Percentiles rank a stretch among this genome's conserved stretches.
These are phyloP conservation scores for Caenorhabditis remanei DNA, from an alignment of 1,140 invertebrate genomes.

Conservation along the genomic window DNA sequence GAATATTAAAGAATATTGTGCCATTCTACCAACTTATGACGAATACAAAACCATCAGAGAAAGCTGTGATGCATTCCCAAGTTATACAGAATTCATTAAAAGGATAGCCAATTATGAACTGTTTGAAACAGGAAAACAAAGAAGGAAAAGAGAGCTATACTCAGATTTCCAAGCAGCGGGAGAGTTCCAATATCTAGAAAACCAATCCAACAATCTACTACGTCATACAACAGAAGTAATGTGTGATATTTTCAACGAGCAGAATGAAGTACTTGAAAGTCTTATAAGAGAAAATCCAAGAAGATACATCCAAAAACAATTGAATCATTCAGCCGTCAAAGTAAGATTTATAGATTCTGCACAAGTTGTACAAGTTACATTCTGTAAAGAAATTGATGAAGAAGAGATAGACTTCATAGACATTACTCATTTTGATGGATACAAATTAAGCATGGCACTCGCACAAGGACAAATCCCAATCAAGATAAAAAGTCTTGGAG, in stretches of 20 bases:
- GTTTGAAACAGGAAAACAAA: slow-evolving; percentile 6
- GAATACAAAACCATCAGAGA: slow-evolving; percentile 26
- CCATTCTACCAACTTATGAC: neutral
- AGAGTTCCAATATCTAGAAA: slow-evolving; percentile 63
- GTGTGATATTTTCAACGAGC: slow-evolving; percentile 68
- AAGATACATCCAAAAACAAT: slow-evolving; percentile 57
- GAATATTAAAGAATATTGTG: slow-evolving; percentile 34
- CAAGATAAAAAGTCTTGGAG: slow-evolving; percentile 65
- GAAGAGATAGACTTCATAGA: slow-evolving; percentile 61
- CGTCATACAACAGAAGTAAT: slow-evolving; percentile 59
- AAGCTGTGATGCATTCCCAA: slow-evolving; percentile 31
- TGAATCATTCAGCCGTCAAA: slow-evolving; percentile 57
- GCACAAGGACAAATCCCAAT: slow-evolving; percentile 62
- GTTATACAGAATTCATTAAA: slow-evolving; percentile 33
- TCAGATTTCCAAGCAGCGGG: slow-evolving; percentile 53
- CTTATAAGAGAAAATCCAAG: slow-evolving; percentile 59
- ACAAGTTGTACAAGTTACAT: slow-evolving; percentile 63
- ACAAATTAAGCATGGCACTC: slow-evolving; percentile 54
- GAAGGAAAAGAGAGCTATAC: slow-evolving; percentile 60
- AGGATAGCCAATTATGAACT: slow-evolving; percentile 12
- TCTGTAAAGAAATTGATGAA: slow-evolving; percentile 67
- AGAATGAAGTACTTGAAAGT: slow-evolving; percentile 65
- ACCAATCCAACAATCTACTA: slow-evolving; percentile 59
- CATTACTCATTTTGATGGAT: slow-evolving; percentile 68
- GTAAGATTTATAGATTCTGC: slow-evolving; percentile 35